A percentile compares a stretch with the other conserved stretches of the same genome.
phyloP scores from a whole-genome alignment of 1,140 invertebrate species.

The Eupristina koningsbergeri region DNA sequence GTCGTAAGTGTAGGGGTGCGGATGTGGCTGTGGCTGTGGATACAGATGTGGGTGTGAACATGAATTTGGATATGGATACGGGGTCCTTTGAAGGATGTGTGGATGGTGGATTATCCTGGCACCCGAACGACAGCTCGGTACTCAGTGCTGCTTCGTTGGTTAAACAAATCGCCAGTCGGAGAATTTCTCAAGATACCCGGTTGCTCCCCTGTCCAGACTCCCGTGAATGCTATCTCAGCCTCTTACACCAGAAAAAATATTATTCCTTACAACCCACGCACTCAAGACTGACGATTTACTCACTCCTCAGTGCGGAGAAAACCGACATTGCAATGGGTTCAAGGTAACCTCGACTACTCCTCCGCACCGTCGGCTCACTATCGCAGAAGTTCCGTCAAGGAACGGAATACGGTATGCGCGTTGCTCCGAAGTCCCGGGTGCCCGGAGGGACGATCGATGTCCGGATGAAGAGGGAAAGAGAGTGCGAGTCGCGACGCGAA shows the following conservation, averaged over 20 bases:
- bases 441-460: neutral
- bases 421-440: neutral
- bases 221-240: too few relatives aligned
- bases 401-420: too few relatives aligned
- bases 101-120: too few relatives aligned
- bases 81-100: too few relatives aligned
- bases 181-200: neutral
- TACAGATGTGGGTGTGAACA: neutral
- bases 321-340: neutral
- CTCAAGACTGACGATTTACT: neutral
- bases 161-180: neutral
- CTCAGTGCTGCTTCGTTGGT: neutral
- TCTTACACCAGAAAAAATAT: neutral
- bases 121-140: neutral
- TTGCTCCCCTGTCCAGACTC: neutral
- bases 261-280: neutral
- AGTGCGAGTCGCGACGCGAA: constrained; percentile 57
- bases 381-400: too few relatives aligned
- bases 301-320: neutral
- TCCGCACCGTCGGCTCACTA: too few relatives aligned
- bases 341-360: neutral
- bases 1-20: neutral
- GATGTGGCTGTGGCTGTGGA: neutral
- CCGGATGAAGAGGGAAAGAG: neutral
- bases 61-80: too few relatives aligned